Conservation (phyloP, 2,113 vertebrate genomes). For the Laterallus jamaicensis region DNA sequence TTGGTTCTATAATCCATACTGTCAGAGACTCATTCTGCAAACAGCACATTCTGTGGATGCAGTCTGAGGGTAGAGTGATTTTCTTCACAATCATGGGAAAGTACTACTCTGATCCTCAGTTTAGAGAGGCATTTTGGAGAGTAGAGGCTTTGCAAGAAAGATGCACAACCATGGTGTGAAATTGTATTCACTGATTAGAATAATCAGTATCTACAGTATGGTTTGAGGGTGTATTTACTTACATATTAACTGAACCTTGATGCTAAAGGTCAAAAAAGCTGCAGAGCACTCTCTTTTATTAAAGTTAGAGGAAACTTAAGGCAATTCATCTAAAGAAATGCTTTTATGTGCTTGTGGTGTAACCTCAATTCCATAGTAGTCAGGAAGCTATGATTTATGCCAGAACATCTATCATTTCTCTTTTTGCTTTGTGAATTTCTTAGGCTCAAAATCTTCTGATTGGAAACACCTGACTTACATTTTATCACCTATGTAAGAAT, state of each 20-base stretch:
- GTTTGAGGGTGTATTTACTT: neutral
- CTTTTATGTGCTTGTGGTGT: too few relatives aligned
- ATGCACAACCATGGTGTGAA: neutral
- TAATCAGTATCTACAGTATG: too few relatives aligned
- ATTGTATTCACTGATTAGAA: neutral
- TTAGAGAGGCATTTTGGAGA: neutral
- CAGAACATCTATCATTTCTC: neutral
- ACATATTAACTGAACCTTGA: neutral
- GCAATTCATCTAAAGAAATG: neutral
- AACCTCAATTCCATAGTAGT: neutral
- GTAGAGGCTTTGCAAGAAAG: neutral
- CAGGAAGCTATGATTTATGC: neutral
- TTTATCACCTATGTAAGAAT: neutral
- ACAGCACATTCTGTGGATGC: neutral
- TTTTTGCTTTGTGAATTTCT: neutral
- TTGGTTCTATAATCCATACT: neutral
- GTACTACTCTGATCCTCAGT: neutral
- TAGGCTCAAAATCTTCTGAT: neutral
- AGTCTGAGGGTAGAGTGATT: neutral
- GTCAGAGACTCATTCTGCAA: neutral
- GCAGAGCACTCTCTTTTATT: neutral
- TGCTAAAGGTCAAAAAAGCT: neutral
- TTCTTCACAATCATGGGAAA: neutral
- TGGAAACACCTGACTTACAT: neutral
- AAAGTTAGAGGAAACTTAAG: neutral